A percentile compares a stretch with the other conserved stretches of the same genome.
phyloP scores from a whole-genome alignment of 1,140 invertebrate species.

The Eulimnadia texana region DNA sequence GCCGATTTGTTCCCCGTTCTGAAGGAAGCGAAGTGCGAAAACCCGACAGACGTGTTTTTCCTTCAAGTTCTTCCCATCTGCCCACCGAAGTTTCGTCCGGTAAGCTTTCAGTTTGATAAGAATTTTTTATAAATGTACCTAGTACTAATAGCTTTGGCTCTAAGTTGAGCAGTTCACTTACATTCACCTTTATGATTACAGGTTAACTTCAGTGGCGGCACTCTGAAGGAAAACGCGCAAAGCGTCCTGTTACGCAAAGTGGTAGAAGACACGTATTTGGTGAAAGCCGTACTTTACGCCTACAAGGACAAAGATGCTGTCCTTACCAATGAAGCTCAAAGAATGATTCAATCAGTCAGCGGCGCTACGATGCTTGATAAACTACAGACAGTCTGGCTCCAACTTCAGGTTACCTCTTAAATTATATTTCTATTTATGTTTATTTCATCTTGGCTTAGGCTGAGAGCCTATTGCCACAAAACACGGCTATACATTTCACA shows the following conservation, averaged over 20 bases:
- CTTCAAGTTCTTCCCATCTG: conserved; percentile 68
- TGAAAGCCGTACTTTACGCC: conserved; percentile 47
- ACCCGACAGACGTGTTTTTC: conserved; percentile 81
- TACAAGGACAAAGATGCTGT: conserved; percentile 34
- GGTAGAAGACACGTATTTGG: conserved; percentile 41
- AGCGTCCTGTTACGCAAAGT: conserved; percentile 44
- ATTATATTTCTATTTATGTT: conserved; percentile 36
- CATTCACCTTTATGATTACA: neutral
- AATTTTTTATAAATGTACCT: too few species aligned
- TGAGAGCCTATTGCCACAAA: conserved; percentile 27
- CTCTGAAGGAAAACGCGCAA: conserved; percentile 19
- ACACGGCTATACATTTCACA: too few species aligned
- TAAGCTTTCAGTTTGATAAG: conserved; percentile 26
- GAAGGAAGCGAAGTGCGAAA: conserved; percentile 31
- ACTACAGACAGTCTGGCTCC: conserved; percentile 52
- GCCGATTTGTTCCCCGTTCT: conserved; percentile 56
- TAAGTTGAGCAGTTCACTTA: too few species aligned
- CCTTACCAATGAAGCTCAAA: conserved; percentile 30
- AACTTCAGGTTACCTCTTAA: conserved; percentile 50
- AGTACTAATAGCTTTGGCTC: too few species aligned
- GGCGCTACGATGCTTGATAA: conserved; percentile 54
- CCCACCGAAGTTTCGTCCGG: conserved; percentile 71
- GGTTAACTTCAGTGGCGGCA: conserved; percentile 9
- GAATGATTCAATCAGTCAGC: conserved; percentile 31
- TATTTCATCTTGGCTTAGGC: conserved; percentile 49